These are phyloP conservation scores for Karalla daura DNA, from an alignment of 2,797 vertebrate genomes.

Conservation along the genomic window DNA sequence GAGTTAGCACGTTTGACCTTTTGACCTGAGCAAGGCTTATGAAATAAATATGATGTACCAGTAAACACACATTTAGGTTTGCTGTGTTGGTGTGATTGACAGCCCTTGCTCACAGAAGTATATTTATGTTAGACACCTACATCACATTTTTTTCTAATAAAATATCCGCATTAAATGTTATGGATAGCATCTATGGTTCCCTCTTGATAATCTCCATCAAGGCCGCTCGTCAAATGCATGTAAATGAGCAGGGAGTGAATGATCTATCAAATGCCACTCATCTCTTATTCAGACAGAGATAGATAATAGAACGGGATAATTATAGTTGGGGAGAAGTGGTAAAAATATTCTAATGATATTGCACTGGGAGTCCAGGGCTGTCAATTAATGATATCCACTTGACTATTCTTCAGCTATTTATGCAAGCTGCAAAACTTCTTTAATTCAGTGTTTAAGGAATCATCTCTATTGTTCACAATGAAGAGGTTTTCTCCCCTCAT, in stretches of 20 bases:
- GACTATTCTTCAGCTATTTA: conserved; percentile 68
- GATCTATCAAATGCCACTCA: conserved; percentile 79
- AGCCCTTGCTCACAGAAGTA: conserved; percentile 17
- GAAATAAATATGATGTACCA: conserved; percentile 27
- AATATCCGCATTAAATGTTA: conserved; percentile 49
- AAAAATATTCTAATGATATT: conserved; percentile 77
- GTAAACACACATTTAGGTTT: conserved; percentile 25
- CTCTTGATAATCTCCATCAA: conserved; percentile 62
- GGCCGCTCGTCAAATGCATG: conserved; percentile 68
- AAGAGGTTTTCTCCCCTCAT: conserved; percentile 42
- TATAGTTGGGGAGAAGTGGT: conserved; percentile 67
- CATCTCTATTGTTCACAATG: conserved; percentile 54
- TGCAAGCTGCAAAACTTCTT: conserved; percentile 62
- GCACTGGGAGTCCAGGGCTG: conserved; percentile 63
- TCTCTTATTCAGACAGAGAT: conserved; percentile 70
- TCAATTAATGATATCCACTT: conserved; percentile 73
- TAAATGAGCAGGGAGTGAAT: conserved; percentile 73
- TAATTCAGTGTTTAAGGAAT: conserved; percentile 51
- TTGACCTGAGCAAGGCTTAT: conserved; percentile 5
- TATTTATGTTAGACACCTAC: conserved; percentile 22
- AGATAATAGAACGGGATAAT: conserved; percentile 76
- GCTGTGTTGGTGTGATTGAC: conserved; percentile 37
- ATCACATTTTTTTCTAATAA: conserved; percentile 36
- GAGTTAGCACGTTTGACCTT: conserved; percentile 54
- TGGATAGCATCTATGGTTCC: conserved; percentile 41